Percentiles rank a stretch among this genome's conserved stretches.
Conservation (phyloP, 2,888 invertebrate genomes). For the Tipula unca region DNA sequence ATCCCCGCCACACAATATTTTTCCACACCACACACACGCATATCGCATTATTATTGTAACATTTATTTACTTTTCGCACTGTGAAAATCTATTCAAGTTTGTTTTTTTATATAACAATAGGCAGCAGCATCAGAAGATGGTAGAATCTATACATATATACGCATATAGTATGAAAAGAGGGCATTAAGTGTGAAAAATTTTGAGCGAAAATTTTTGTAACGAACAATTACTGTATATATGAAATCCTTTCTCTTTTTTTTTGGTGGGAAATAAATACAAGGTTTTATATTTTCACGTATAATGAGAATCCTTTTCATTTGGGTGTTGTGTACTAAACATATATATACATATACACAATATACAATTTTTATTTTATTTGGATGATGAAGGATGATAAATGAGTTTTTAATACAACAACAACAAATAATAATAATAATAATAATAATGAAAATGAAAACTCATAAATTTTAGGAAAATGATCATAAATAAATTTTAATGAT, state of each 20-base stretch:
- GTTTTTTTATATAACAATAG: neutral
- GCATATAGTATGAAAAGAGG: neutral
- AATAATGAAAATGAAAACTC: constrained; percentile 14
- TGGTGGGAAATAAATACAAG: constrained; percentile 8
- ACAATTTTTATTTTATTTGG: neutral
- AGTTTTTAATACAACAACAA: neutral
- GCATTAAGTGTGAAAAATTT: neutral
- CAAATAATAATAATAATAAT: neutral
- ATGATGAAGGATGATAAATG: constrained; percentile 14
- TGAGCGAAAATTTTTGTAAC: neutral
- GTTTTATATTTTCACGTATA: neutral
- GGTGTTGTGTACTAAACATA: neutral
- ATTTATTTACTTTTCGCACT: constrained; percentile 14
- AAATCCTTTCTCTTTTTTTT: neutral
- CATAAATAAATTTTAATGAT: constrained; percentile 14
- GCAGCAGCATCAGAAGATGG: neutral
- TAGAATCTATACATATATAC: neutral
- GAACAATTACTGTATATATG: neutral
- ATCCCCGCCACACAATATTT: neutral
- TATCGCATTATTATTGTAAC: neutral
- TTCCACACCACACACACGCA: neutral
- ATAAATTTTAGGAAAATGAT: constrained; percentile 14
- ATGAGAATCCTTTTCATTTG: constrained; percentile 1
- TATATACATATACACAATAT: no score
- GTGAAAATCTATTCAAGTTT: neutral